These are phyloP conservation scores for Nanorana parkeri DNA, from an alignment of 2,113 vertebrate species.

Conservation along the genomic window DNA sequence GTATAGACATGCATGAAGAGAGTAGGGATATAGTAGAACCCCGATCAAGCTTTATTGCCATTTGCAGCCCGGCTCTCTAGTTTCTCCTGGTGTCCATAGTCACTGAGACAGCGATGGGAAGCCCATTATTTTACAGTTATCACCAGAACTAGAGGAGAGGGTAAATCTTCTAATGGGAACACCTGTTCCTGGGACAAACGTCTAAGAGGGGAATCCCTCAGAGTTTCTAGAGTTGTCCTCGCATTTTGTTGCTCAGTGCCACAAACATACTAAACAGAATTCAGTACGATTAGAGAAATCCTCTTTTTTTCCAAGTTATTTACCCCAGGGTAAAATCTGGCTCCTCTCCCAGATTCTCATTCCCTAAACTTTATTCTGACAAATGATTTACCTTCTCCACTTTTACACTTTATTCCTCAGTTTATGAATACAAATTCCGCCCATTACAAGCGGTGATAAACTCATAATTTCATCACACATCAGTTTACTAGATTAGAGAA, in stretches of 20 bases:
- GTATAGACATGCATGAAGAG: too few relatives aligned
- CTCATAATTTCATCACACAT: not conserved
- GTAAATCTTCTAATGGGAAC: too few relatives aligned
- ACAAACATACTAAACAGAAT: not conserved
- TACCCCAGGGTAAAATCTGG: slow-evolving; percentile 1
- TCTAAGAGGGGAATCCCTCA: too few relatives aligned
- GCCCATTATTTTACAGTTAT: too few relatives aligned
- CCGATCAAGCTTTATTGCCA: too few relatives aligned
- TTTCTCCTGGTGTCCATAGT: too few relatives aligned
- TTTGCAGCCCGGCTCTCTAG: too few relatives aligned
- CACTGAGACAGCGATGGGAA: too few relatives aligned
- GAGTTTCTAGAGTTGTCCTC: not conserved
- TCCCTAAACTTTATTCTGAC: not conserved
- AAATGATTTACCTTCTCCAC: not conserved
- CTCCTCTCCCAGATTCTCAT: slow-evolving; percentile 1
- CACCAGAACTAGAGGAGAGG: too few relatives aligned
- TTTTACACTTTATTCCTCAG: not conserved
- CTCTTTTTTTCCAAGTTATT: not conserved
- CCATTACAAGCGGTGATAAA: not conserved
- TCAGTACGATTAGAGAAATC: not conserved
- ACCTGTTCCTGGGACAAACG: too few relatives aligned
- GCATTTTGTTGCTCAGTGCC: not conserved
- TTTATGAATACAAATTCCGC: not conserved
- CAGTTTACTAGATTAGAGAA: not conserved
- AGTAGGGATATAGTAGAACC: too few relatives aligned